phyloP scores from a whole-genome alignment of 2,797 vertebrate genomes.

The Helostoma temminkii region DNA sequence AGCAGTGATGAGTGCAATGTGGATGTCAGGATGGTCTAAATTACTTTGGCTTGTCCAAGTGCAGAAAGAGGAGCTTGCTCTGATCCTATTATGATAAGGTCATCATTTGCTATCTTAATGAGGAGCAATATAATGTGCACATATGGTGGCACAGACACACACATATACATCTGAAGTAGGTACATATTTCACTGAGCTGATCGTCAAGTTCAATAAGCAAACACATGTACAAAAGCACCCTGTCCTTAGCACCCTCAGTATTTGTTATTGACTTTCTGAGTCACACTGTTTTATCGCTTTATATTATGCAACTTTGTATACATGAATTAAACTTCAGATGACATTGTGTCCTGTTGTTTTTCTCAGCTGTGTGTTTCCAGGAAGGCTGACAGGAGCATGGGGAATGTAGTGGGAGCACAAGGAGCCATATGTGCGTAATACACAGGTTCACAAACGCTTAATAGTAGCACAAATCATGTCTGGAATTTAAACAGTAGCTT shows the following conservation, averaged over 20 bases:
- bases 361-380: slow-evolving; percentile 21
- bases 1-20: slow-evolving; percentile 18
- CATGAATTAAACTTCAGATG: slow-evolving; percentile 33
- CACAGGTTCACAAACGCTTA: slow-evolving; percentile 53
- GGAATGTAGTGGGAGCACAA: slow-evolving; percentile 57
- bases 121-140: background rate
- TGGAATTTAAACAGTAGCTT: slow-evolving; percentile 14
- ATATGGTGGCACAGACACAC: slow-evolving; percentile 1
- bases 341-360: slow-evolving; percentile 11
- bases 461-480: slow-evolving; percentile 31
- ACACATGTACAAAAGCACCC: slow-evolving; percentile 14
- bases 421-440: slow-evolving; percentile 45
- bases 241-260: slow-evolving; percentile 7
- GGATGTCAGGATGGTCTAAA: slow-evolving; percentile 16
- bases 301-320: slow-evolving; percentile 6
- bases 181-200: slow-evolving; percentile 28
- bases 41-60: slow-evolving; percentile 12
- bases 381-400: slow-evolving; percentile 40
- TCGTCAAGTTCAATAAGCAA: slow-evolving; percentile 38
- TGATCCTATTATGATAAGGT: slow-evolving; percentile 40
- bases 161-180: slow-evolving; percentile 7
- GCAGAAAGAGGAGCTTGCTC: slow-evolving; percentile 16
- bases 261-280: slow-evolving; percentile 16
- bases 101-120: slow-evolving; percentile 26
- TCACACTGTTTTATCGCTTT: slow-evolving; percentile 2